Percentiles rank a stretch among this genome's conserved stretches.
phyloP scores from a whole-genome alignment of 2,888 invertebrate species.

The Branchellion lobata region DNA sequence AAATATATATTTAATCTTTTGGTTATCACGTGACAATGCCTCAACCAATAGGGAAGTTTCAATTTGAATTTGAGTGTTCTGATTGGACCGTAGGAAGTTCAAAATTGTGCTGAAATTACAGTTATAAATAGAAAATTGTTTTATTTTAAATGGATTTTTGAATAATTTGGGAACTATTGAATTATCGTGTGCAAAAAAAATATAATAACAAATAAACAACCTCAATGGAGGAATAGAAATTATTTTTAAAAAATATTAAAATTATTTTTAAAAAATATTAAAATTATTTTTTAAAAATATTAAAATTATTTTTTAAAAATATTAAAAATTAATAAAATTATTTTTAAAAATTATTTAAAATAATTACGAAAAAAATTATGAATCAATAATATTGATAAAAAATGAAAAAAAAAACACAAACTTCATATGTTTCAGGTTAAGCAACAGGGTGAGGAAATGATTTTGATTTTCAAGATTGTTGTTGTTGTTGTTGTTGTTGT shows the following conservation, averaged over 20 bases:
- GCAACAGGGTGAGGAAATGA: too few relatives aligned
- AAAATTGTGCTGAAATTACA: background rate
- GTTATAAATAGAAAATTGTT: background rate
- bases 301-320: too few relatives aligned
- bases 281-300: too few relatives aligned
- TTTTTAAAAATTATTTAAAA: too few relatives aligned
- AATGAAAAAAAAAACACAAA: too few relatives aligned
- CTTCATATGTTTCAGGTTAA: too few relatives aligned
- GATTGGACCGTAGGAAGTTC: background rate
- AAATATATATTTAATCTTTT: background rate
- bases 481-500: too few relatives aligned
- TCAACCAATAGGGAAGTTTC: conserved; percentile 1
- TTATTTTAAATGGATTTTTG: background rate
- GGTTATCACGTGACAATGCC: conserved; percentile 10
- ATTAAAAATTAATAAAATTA: too few relatives aligned
- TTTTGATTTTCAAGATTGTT: too few relatives aligned
- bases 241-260: background rate
- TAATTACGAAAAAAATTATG: too few relatives aligned
- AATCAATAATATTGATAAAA: too few relatives aligned
- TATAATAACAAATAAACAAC: background rate
- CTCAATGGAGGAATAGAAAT: background rate
- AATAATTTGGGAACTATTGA: background rate
- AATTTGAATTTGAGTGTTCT: conserved; percentile 11
- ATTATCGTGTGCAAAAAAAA: background rate
- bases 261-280: too few relatives aligned